Conservation (phyloP, 2,113 vertebrate genomes). For the Mus spicilegus region DNA sequence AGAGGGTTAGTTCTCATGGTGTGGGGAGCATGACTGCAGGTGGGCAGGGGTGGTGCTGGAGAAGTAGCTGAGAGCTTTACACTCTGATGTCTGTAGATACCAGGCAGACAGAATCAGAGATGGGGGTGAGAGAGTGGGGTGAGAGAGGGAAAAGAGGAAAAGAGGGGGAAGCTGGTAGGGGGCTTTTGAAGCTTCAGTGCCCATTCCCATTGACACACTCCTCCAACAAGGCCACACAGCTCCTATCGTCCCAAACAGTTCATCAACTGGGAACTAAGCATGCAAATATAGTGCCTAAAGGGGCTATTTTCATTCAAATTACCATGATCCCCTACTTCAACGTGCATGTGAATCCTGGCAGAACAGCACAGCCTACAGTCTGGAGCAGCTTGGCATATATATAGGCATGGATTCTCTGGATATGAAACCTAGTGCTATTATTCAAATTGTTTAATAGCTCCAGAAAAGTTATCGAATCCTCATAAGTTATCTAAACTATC, state of each 20-base stretch:
- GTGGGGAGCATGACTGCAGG: not conserved
- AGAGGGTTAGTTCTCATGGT: not conserved
- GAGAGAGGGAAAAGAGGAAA: not conserved
- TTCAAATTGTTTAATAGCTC: not conserved
- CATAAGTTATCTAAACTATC: not conserved
- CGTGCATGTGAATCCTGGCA: not conserved
- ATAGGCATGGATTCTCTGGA: not conserved
- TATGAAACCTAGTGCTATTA: not conserved
- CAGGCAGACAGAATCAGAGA: not conserved
- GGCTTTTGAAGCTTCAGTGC: not conserved
- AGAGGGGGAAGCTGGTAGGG: not conserved
- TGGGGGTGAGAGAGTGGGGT: too few species aligned
- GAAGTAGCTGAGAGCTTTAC: not conserved
- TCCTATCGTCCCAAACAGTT: not conserved
- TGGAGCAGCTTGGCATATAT: not conserved
- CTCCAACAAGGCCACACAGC: not conserved
- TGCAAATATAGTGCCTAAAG: not conserved
- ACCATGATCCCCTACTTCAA: not conserved
- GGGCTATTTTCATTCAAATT: not conserved
- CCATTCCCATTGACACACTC: not conserved
- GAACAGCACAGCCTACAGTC: too few species aligned
- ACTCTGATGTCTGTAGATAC: not conserved
- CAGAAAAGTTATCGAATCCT: not conserved
- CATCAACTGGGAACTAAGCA: not conserved
- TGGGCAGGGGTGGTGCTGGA: not conserved